Base-by-base conservation (phyloP, 2,888 invertebrate species). In the Philereme vetulata region DNA sequence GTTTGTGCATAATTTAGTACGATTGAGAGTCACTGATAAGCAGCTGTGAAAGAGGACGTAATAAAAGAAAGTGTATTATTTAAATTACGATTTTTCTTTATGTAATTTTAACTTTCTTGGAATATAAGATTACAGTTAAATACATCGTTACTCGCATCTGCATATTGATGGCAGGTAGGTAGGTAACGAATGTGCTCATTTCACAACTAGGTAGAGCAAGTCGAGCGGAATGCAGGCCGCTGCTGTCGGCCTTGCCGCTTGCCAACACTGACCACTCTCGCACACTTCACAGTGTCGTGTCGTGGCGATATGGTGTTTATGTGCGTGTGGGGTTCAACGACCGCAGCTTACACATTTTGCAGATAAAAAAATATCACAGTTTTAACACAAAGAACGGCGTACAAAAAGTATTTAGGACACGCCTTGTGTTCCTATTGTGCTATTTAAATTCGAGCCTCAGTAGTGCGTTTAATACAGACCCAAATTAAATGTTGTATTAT, bases 251-350 rank as follows among this genome's bases (percentile, higher is more conserved):
- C 90, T 89, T 90, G 90, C 84, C 81, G 85, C 86, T 86, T 84
- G 86, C 88, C 87, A 85, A 83, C 81, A 77, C 81, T 88, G 89
- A 86, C 89, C 88, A 89, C 87, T 88, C 86, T 83, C 80, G 78
- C 79, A 79, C 81, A 81, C 78, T 80, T 74, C 78, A 78, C 75
- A 78, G 74, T 59, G 63, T 78, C 75, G 76, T 75, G 73, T 50
- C 72, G 72, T 67, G 66, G 74, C 72, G 72, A 77, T 75, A 74
- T 68, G 70, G 70, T 72, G 71, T 72, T 76, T 72, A 72, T 78
- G 75, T 77, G 74, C 72, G 75, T 64, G 68, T 66, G 64, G 73
- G 75, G 84, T 74, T 74, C 84, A 72, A 78, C 72, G 81, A 80
- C 78, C 83, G 69, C 70, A 66, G 70, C 63, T 69, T 72, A 73